Evolutionary conservation across 2,888 invertebrate genomes (phyloP).

Genomic region (Alviniconcha strummeri): DNA sequence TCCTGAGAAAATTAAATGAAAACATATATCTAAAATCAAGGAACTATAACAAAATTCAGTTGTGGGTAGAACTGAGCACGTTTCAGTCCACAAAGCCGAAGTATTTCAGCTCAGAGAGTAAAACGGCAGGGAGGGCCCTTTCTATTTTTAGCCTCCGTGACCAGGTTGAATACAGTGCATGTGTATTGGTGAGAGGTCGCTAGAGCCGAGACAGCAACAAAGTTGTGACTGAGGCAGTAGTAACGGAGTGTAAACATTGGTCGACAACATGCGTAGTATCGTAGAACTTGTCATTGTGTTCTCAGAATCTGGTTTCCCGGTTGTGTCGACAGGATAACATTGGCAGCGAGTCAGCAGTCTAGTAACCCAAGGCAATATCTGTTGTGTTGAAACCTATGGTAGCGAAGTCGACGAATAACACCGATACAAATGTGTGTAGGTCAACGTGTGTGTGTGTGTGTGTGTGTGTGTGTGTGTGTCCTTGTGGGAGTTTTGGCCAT

Average conservation of each 20-base stretch:
- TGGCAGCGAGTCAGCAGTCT: conserved; percentile 11
- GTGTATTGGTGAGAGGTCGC: conserved; percentile 25
- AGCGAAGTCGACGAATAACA: background rate
- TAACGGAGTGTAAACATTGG: conserved; percentile 30
- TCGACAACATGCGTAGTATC: background rate
- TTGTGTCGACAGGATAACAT: conserved; percentile 13
- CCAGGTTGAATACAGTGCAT: conserved; percentile 29
- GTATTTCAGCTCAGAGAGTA: background rate
- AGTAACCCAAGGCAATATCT: conserved; percentile 3
- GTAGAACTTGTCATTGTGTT: background rate
- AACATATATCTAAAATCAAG: background rate
- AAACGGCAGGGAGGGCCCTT: conserved; percentile 31
- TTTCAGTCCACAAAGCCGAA: too few relatives aligned
- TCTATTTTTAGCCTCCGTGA: conserved; percentile 31
- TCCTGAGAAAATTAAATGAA: conserved; percentile 3
- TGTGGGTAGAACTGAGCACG: background rate
- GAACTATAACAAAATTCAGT: background rate
- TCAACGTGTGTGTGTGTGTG: background rate
- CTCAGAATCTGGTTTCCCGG: background rate
- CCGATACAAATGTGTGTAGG: background rate
- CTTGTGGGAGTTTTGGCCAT: background rate
- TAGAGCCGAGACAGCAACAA: conserved; percentile 17
- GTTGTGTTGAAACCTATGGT: background rate
- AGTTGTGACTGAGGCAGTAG: conserved; percentile 26
- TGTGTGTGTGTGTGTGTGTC: background rate